phyloP scores from a whole-genome alignment of 2,888 invertebrate genomes.

The Allophyes oxyacanthae region DNA sequence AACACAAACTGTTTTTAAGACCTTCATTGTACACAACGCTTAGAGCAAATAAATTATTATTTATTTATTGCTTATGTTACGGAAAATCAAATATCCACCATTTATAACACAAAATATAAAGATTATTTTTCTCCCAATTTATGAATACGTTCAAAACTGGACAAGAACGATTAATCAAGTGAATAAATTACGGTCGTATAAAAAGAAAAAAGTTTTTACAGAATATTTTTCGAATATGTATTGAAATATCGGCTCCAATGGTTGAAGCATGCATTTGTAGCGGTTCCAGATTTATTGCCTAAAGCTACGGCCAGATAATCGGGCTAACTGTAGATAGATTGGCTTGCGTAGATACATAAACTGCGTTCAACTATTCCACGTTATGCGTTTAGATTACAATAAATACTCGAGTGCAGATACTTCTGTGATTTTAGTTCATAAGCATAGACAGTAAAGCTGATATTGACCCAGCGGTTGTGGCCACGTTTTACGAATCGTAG shows the following conservation, averaged over 20 bases:
- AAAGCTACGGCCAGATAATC: constrained; percentile 1
- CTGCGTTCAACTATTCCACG: not conserved
- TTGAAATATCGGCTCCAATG: constrained; percentile 33
- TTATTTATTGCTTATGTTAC: no score
- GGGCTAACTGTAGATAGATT: constrained; percentile 2
- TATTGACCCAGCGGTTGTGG: no score
- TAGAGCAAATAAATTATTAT: no score
- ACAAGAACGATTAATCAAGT: constrained; percentile 41
- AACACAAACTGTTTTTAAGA: no score
- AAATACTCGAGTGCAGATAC: no score
- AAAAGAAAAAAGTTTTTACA: constrained; percentile 17
- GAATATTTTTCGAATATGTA: constrained; percentile 25
- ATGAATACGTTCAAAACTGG: constrained; percentile 19
- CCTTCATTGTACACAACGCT: no score
- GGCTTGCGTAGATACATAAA: not conserved
- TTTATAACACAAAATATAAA: no score
- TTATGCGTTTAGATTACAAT: no score
- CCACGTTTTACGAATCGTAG: no score
- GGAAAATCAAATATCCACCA: no score
- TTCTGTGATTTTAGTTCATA: no score
- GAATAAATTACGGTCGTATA: constrained; percentile 29
- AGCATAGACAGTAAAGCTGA: no score
- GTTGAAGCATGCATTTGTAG: constrained; percentile 19
- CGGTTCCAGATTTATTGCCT: constrained; percentile 32
- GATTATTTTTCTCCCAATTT: constrained; percentile 12